Evolutionary conservation across 2,113 vertebrate species (phyloP).

Genomic region (Pachyramphus minor): DNA sequence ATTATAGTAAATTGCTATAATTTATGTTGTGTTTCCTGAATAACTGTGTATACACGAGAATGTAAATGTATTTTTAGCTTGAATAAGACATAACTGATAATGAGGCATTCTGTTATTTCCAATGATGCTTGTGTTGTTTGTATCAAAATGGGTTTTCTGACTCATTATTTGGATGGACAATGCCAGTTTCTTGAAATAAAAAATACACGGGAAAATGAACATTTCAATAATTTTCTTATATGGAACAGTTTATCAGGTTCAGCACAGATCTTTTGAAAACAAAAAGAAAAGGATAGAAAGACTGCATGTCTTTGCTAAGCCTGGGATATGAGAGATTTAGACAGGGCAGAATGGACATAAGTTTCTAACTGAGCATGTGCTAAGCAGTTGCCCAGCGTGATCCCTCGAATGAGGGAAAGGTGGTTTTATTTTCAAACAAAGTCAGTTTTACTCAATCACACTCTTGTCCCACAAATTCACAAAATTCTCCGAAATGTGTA

Average conservation of each 20-base stretch:
- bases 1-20: neutral
- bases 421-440: neutral
- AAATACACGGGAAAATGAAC: neutral
- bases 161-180: neutral
- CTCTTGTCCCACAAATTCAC: neutral
- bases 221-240: neutral
- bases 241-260: neutral
- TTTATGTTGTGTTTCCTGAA: neutral
- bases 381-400: neutral
- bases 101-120: neutral
- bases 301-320: neutral
- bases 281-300: neutral
- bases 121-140: neutral
- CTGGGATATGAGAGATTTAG: neutral
- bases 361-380: neutral
- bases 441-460: neutral
- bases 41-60: neutral
- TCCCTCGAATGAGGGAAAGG: neutral
- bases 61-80: neutral
- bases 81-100: neutral
- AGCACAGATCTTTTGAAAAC: neutral
- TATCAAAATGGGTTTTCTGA: neutral
- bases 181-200: neutral
- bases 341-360: neutral
- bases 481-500: fast-evolving